Evolutionary conservation across 2,113 vertebrate species (phyloP).

Genomic region (Vulpes ferrilata): DNA sequence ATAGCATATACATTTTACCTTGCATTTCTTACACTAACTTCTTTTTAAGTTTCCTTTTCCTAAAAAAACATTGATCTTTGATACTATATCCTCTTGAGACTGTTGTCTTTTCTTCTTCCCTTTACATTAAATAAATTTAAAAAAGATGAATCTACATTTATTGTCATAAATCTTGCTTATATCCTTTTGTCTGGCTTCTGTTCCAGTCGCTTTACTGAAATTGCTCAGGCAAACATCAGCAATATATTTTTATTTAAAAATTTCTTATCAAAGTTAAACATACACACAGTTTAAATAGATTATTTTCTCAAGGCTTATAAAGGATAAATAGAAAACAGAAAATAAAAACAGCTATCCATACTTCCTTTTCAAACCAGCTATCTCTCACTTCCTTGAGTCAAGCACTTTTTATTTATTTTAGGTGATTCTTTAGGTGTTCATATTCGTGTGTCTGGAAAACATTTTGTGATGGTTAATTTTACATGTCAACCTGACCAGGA

Average conservation of each 20-base stretch:
- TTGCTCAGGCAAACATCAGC: not conserved
- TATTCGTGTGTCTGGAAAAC: not conserved
- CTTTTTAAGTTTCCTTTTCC: not conserved
- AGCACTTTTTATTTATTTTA: not conserved
- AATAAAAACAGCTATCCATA: not conserved
- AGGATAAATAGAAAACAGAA: not conserved
- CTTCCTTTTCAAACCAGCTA: not conserved
- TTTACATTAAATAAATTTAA: not conserved
- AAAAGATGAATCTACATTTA: not conserved
- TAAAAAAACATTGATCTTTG: not conserved
- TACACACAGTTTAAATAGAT: not conserved
- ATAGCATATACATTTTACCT: not conserved
- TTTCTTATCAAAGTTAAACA: not conserved
- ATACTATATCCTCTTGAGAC: not conserved
- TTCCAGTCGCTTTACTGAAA: not conserved
- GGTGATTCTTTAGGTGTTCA: not conserved
- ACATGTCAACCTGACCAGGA: not conserved
- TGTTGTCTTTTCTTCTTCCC: not conserved
- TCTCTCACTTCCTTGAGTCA: not conserved
- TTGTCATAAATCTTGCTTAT: not conserved
- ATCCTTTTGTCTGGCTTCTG: not conserved
- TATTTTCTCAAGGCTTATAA: not conserved
- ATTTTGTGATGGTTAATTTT: not conserved
- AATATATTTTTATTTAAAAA: not conserved
- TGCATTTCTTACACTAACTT: not conserved